A percentile compares a stretch with the other conserved stretches of the same genome.
phyloP scores from a whole-genome alignment of 2,888 invertebrate genomes.

The Netelia inedita region DNA sequence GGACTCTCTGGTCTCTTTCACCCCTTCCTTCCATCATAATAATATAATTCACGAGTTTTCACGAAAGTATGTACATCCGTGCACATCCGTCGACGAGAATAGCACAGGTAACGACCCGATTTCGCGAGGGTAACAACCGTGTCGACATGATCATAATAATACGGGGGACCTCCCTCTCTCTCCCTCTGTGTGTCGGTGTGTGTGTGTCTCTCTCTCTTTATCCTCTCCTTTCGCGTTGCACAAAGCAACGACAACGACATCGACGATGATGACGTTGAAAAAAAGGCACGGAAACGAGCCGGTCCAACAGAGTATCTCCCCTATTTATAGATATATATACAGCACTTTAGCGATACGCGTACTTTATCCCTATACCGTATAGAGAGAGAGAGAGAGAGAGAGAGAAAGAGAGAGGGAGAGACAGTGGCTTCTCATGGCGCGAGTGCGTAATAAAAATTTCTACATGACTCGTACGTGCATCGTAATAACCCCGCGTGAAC shows the following conservation, averaged over 20 bases:
- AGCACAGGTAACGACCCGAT: slow-evolving; percentile 56
- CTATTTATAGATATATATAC: slow-evolving; percentile 17
- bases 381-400: not conserved
- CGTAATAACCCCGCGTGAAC: slow-evolving; percentile 30
- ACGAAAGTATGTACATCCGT: slow-evolving; percentile 24
- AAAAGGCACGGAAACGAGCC: slow-evolving; percentile 35
- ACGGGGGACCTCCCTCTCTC: slow-evolving; percentile 3
- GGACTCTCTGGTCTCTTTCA: not conserved
- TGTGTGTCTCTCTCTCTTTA: not conserved
- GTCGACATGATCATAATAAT: slow-evolving; percentile 58
- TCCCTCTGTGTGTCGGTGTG: not conserved
- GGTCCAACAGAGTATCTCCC: not conserved
- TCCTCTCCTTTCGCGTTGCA: not conserved
- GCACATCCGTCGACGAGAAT: slow-evolving; percentile 33
- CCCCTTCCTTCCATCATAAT: slow-evolving; percentile 2
- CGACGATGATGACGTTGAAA: slow-evolving; percentile 14
- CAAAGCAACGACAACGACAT: slow-evolving; percentile 4
- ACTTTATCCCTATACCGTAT: slow-evolving; percentile 23
- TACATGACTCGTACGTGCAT: slow-evolving; percentile 44
- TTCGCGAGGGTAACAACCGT: slow-evolving; percentile 59
- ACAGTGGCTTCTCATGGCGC: slow-evolving; percentile 21
- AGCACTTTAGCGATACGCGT: not conserved
- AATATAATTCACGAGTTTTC: slow-evolving; percentile 40
- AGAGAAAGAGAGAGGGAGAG: slow-evolving; percentile 7
- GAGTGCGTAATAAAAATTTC: slow-evolving; percentile 53